Evolutionary conservation across 2,113 vertebrate species (phyloP), one percentile per base, ranked within the genome.

Genomic region (Mola mola): DNA sequence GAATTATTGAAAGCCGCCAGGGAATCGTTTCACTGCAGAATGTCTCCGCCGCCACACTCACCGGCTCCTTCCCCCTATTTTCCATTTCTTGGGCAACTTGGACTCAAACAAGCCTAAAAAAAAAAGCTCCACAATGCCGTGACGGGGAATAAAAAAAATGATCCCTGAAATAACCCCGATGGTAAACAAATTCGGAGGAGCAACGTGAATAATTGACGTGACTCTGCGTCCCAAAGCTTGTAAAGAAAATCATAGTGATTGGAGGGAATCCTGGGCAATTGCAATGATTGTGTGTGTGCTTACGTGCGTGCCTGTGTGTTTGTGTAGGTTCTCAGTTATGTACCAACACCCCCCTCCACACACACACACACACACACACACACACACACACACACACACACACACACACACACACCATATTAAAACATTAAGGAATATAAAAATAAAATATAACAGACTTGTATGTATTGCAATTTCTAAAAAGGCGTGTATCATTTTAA

Each of bases 1-100:
- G 62, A 89, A 85, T 85, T 76, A 89, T 87, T 83, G 26, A 88
- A 56, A 42, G 26, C 56, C 29, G 46, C 25, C 22, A 20, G 76
- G 26, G 56, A 68, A n/a, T 22, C 51, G 60, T 43, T 10, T 21
- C 15, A 17, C 49, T 20, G 60, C 37, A 43, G 41, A 28, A 55
- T 25, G 20, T 38, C 66, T 75, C 64, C 57, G 11, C 55, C 38
- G 66, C 72, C 63, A 64, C 66, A 56, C 56, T 51, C 28, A 48
- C 47, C 56, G 29, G 11, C 53, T 46, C 36, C 20, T 57, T 38
- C 55, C 19, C 29, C 19, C 47, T 70, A 38, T 64, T 86, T 77
- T 75, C 67, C 60, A 74, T 76, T 81, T 84, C 69, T 82, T 66
- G 63, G 61, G 62, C 37, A 69, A 26, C 10, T 44, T 51, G 71